Conservation (phyloP, 1,140 invertebrate species). For the Diorhabda carinulata region DNA sequence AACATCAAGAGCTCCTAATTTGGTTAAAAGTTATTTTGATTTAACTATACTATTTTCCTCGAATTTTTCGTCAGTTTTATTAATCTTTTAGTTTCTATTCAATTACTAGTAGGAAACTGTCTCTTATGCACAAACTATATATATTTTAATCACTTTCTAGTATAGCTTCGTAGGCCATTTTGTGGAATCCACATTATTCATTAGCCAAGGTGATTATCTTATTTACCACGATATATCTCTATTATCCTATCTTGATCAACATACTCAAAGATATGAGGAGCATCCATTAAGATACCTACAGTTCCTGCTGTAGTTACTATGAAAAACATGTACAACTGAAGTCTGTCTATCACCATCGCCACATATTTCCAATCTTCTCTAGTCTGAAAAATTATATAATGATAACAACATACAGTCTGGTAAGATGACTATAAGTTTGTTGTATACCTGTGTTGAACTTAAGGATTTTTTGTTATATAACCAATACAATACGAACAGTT, state of each 20-base stretch:
- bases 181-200: conserved; percentile 38
- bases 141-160: conserved; percentile 17
- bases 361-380: conserved; percentile 99
- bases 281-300: conserved; percentile 96
- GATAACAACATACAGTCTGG: background rate
- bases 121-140: conserved; percentile 2
- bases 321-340: conserved; percentile 97
- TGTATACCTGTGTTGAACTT: too few species aligned
- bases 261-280: conserved; percentile 98
- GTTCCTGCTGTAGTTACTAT: conserved; percentile 92
- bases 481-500: too few species aligned
- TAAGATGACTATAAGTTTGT: background rate
- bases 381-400: conserved; percentile 60
- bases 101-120: background rate
- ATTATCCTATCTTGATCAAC: conserved; percentile 97
- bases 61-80: too few species aligned
- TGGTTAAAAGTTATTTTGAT: too few species aligned
- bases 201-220: conserved; percentile 42
- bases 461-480: too few species aligned
- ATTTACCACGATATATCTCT: conserved; percentile 89
- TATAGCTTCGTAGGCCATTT: conserved; percentile 32
- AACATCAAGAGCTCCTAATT: too few species aligned
- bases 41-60: too few species aligned
- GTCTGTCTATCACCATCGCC: conserved; percentile 97
- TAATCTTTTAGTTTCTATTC: too few species aligned